Base-by-base conservation (phyloP, 2,113 vertebrate genomes). In the Shinisaurus crocodilurus region DNA sequence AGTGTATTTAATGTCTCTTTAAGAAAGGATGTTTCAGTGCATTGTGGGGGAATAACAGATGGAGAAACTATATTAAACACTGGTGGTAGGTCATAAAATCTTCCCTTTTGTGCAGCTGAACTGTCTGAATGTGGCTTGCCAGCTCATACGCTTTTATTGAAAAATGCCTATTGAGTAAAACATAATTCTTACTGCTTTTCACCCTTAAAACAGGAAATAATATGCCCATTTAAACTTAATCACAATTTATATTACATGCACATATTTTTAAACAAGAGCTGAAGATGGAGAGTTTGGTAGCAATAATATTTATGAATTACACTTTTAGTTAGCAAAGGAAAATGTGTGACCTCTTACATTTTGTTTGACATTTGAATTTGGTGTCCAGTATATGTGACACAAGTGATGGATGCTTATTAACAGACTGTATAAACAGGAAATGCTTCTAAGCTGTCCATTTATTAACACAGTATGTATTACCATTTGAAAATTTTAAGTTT, bases 261-360 rank as follows among this genome's bases (percentile, higher is more conserved):
- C 97, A 98, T 97, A 98, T 97, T 97, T 97, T 97, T 97, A 98
- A 98, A 98, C 98, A 98, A 98, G 96, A 95, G 97, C 96, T 96
- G 97, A 97, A 97, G 96, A 97, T 96, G 97, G 97, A 98, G 97
- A 96, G 96, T 96, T 97, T 97, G 97, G 97, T 97, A 97, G 97
- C 97, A 98, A 98, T 98, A 98, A 98, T 98, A 98, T 98, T 98
- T 98, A 98, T 97, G 97, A 97, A 98, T 97, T 96, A 97, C 97
- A 98, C 98, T 98, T 98, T 98, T 98, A 98, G 97, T 97, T 97
- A 97, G 97, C 97, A 97, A 97, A 98, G 96, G 97, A 97, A 96
- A 98, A 97, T 98, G 98, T 98, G 97, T 97, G 98, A 98, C 98
- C 98, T 98, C 96, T 97, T 97, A 97, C 97, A 96, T 98, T 97